Base-by-base conservation (phyloP, 2,888 invertebrate species). In the Acheta domesticus region DNA sequence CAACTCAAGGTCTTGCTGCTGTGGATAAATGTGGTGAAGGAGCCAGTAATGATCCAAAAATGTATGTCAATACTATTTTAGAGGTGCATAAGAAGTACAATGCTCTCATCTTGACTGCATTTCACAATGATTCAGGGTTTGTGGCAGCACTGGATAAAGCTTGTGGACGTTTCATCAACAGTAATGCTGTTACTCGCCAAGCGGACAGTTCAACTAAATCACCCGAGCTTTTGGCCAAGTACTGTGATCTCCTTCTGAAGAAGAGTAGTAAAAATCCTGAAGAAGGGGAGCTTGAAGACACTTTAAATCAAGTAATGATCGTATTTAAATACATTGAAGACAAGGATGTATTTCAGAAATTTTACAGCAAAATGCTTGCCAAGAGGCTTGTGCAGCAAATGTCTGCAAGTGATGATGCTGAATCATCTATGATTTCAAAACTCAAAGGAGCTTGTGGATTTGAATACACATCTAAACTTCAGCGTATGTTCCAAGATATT, bases 261-360 rank as follows among this genome's bases (percentile, higher is more conserved):
- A 99, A 99, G 87, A 96, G 96, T 83, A 97, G 98, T 85, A 99
- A 98, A 89, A 99, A 99, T 88, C 97, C 98, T 0, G 99, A 99
- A 87, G 99, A 99, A 87, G 96, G 96, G 0, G 99, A 99, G 86
- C 90, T 99, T 14, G 99, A 99, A 87, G 98, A 99, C 86, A 97
- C 97, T 76, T 91, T 99, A 49, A 98, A 98, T 88, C 98, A 99
- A 94, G 98, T 99, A 87, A 99, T 99, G 98, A 96, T 99, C 83
- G 98, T 99, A 79, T 99, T 99, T 89, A 99, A 99, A 88, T 99
- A 99, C 87, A 97, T 99, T 82, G 99, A 99, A 87, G 99, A 99
- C 88, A 99, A 99, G 88, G 99, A 99, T 87, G 99, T 99, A 79
- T 99, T 99, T 90, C 99, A 99, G 88, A 99, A 98, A 89, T 99